A percentile compares a stretch with the other conserved stretches of the same genome.
Evolutionary conservation across 2,888 invertebrate species (phyloP).

Genomic region (Tridacna gigas): DNA sequence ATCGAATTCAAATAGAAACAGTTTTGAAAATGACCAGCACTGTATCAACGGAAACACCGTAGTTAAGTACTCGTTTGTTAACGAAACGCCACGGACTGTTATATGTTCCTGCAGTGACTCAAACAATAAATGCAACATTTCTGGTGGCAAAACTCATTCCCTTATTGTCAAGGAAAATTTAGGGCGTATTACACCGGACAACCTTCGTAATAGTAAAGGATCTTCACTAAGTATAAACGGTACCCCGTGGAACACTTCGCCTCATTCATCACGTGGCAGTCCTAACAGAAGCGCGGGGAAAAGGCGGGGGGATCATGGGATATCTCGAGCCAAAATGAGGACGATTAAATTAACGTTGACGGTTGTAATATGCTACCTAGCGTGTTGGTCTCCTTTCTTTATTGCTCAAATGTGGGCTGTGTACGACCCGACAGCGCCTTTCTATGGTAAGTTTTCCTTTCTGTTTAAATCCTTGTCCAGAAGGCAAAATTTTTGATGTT

Average conservation of each 20-base stretch:
- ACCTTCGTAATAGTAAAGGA: background rate
- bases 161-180: background rate
- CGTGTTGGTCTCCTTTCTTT: conserved; percentile 90
- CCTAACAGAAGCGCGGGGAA: background rate
- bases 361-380: conserved; percentile 86
- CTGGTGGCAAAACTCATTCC: background rate
- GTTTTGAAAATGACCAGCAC: background rate
- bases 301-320: conserved; percentile 69
- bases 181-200: background rate
- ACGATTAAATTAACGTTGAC: conserved; percentile 86
- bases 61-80: background rate
- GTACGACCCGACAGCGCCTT: conserved; percentile 74
- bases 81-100: background rate
- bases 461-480: background rate
- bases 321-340: conserved; percentile 85
- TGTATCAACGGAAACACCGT: background rate
- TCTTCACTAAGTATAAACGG: background rate
- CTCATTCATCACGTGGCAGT: background rate
- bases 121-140: background rate
- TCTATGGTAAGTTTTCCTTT: conserved; percentile 61
- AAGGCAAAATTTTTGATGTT: too few relatives aligned
- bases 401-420: conserved; percentile 88
- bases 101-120: background rate
- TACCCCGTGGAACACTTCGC: background rate
- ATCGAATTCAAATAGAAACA: background rate